Evolutionary conservation across 2,797 vertebrate species (phyloP).

Genomic region (Catharus ustulatus): DNA sequence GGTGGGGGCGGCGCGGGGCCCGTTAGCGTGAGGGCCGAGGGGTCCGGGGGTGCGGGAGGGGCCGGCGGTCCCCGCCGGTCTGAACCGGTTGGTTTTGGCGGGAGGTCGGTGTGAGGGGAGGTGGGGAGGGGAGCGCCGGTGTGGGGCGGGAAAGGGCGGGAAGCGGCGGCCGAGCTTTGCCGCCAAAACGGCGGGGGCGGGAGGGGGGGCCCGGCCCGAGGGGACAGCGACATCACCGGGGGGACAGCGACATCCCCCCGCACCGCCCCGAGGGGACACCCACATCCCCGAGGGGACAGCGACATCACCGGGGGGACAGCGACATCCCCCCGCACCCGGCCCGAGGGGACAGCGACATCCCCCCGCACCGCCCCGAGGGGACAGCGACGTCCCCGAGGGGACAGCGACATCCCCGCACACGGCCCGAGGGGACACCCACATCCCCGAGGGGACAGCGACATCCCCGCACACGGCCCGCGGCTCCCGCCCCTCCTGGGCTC

Average conservation of each 20-base stretch:
- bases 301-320: no score
- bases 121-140: neutral
- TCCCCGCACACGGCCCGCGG: no score
- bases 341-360: no score
- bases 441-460: no score
- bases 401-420: no score
- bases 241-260: no score
- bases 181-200: slow-evolving; percentile 36
- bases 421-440: no score
- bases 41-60: neutral
- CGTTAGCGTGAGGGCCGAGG: neutral
- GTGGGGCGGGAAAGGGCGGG: neutral
- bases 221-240: no score
- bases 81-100: slow-evolving; percentile 44
- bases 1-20: slow-evolving; percentile 10
- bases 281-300: neutral
- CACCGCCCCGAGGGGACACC: no score
- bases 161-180: neutral
- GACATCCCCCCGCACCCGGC: no score
- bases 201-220: neutral
- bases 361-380: neutral
- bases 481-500: no score
- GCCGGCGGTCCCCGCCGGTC: neutral
- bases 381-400: no score
- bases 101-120: neutral